A percentile compares a stretch with the other conserved stretches of the same genome.
Evolutionary conservation across 1,140 invertebrate species (phyloP).

Genomic region (Procambarus virginalis): DNA sequence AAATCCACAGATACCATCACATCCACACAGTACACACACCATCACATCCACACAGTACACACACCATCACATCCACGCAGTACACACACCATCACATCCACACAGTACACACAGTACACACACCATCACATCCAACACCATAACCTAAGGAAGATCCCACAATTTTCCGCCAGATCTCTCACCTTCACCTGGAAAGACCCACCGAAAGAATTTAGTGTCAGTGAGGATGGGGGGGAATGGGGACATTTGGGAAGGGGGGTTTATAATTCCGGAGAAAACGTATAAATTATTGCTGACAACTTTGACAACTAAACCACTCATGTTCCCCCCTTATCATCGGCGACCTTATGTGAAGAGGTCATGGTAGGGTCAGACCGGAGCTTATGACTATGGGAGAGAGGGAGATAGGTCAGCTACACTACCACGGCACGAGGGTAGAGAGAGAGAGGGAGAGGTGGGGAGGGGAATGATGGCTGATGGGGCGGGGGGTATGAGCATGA

Average conservation of each 20-base stretch:
- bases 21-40: neutral
- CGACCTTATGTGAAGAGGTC: slow-evolving; percentile 16
- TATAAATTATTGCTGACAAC: slow-evolving; percentile 62
- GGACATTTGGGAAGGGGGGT: too few relatives aligned
- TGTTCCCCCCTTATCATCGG: slow-evolving; percentile 38
- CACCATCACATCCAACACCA: neutral
- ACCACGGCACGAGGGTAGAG: slow-evolving; percentile 40
- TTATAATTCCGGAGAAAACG: neutral
- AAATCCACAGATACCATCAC: neutral
- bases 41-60: neutral
- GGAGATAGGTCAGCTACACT: slow-evolving; percentile 10
- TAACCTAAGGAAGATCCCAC: slow-evolving; percentile 30
- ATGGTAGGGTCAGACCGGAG: slow-evolving; percentile 31
- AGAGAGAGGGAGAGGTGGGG: slow-evolving; percentile 2
- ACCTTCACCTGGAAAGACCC: neutral
- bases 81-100: too few relatives aligned
- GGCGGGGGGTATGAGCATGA: neutral
- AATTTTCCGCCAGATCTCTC: neutral
- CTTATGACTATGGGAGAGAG: slow-evolving; percentile 56
- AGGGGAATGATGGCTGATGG: neutral
- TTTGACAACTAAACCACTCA: slow-evolving; percentile 33
- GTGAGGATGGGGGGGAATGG: neutral
- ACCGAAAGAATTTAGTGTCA: neutral
- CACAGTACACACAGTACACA: too few relatives aligned
- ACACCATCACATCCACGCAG: neutral